Evolutionary conservation across 2,113 vertebrate species (phyloP), one percentile per base, ranked within the genome.

Genomic region (Zeus faber): DNA sequence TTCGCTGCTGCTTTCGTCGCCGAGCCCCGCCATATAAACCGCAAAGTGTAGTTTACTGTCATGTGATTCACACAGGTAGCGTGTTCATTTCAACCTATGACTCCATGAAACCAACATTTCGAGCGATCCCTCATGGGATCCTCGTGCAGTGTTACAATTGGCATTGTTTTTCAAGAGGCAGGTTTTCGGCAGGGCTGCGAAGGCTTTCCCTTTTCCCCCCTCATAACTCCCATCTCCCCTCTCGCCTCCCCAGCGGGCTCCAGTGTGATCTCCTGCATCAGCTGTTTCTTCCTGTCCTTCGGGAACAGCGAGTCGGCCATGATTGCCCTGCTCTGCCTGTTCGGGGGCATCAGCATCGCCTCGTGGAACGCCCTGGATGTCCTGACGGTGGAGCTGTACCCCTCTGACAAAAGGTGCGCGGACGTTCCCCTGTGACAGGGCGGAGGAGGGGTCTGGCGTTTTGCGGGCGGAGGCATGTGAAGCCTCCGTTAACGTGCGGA

Each of bases 231-330:
- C 5, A 7, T 5, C 0, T 54, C 2, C 43, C 17, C 21, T 29
- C 2, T 9, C 18, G 26, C 3, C 18, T 24, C 50, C 41, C 0
- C 83, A 98, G 96, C 95, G 2, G 96, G 96, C 39, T 99, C 96
- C 86, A 97, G 95, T 1, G 93, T 97, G 49, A 95, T 98, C 88
- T 98, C 96, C 21, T 98, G 96, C 25, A 3, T 99, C 72, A 98
- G 96, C 90, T 99, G 96, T 83, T 98, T 98, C 91, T 97, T 99
- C 89, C 87, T 98, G 69, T 97, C 94, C 18, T 98, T 98, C 0
- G 96, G 96, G 47, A 99, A 94, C 89, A 99, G 93, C 13, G 95
- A 99, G 81, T 98, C 96, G 0, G 95, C 96, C 81, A 99, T 99
- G 96, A 99, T 99, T 0, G 95, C 95, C 0, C 88, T 98, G 75